phyloP scores from a whole-genome alignment of 2,888 invertebrate genomes.

The Pyrrhosoma nymphula region DNA sequence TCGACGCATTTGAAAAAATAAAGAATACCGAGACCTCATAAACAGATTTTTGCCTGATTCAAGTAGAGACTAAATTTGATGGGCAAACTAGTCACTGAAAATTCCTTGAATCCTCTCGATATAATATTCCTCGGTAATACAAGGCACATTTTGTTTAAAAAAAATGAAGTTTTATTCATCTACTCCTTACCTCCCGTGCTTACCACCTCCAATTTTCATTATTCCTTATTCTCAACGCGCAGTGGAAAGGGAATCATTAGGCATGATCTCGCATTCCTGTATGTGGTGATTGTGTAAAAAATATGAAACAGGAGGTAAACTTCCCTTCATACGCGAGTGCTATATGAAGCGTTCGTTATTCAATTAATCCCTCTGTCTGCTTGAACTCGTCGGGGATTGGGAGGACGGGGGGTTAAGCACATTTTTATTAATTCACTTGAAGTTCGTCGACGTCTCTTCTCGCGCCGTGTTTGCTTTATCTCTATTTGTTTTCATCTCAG shows the following conservation, averaged over 20 bases:
- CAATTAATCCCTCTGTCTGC: conserved; percentile 48
- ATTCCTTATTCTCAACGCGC: not conserved
- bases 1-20: not conserved
- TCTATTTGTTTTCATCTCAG: conserved; percentile 48
- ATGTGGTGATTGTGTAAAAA: not conserved
- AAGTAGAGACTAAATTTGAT: conserved; percentile 43
- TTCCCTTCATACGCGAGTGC: conserved; percentile 8
- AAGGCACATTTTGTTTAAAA: not conserved
- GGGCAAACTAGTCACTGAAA: not conserved
- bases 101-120: conserved; percentile 39
- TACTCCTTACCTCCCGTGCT: not conserved
- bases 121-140: conserved; percentile 34
- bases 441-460: conserved; percentile 46
- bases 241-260: not conserved
- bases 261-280: not conserved
- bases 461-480: conserved; percentile 51
- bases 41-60: conserved; percentile 8
- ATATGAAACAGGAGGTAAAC: not conserved
- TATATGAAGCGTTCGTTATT: conserved; percentile 56
- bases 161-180: not conserved
- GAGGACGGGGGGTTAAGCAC: not conserved
- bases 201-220: not conserved
- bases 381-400: conserved; percentile 34
- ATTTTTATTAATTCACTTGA: conserved; percentile 48
- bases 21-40: conserved; percentile 17